These are phyloP conservation scores for Oreochromis tanganicae DNA, from an alignment of 2,113 vertebrate species.

Conservation along the genomic window DNA sequence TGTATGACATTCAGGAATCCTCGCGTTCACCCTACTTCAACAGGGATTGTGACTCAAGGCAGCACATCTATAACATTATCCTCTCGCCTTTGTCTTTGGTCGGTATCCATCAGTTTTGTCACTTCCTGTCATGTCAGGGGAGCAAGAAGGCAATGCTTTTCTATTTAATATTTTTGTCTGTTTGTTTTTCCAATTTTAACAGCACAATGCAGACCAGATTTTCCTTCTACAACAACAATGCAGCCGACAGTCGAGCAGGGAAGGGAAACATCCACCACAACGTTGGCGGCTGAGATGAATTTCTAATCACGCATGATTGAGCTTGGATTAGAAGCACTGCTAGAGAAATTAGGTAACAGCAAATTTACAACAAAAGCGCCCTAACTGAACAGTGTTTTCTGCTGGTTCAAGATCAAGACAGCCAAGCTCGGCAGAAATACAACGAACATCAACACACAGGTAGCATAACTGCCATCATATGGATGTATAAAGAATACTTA, in stretches of 20 bases:
- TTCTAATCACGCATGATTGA: conserved; percentile 17
- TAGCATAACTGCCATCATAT: neutral
- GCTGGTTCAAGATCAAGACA: neutral
- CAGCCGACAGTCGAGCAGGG: neutral
- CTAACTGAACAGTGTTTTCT: neutral
- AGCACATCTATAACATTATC: neutral
- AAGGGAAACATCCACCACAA: neutral
- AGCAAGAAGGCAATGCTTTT: neutral
- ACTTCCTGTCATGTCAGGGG: conserved; percentile 8
- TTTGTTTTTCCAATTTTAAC: neutral
- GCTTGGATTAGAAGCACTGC: neutral
- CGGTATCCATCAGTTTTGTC: neutral
- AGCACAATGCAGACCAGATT: neutral
- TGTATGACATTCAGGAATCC: neutral
- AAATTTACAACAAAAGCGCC: neutral
- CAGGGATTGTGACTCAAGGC: neutral
- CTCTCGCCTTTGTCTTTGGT: neutral
- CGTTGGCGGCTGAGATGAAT: neutral
- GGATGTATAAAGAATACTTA: neutral
- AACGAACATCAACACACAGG: neutral
- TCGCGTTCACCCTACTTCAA: neutral
- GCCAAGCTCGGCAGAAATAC: neutral
- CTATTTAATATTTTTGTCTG: neutral
- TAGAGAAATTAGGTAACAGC: neutral
- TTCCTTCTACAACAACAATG: conserved; percentile 4